Base-by-base conservation (phyloP, 2,888 invertebrate species). In the Xestoiulus laeticollis region DNA sequence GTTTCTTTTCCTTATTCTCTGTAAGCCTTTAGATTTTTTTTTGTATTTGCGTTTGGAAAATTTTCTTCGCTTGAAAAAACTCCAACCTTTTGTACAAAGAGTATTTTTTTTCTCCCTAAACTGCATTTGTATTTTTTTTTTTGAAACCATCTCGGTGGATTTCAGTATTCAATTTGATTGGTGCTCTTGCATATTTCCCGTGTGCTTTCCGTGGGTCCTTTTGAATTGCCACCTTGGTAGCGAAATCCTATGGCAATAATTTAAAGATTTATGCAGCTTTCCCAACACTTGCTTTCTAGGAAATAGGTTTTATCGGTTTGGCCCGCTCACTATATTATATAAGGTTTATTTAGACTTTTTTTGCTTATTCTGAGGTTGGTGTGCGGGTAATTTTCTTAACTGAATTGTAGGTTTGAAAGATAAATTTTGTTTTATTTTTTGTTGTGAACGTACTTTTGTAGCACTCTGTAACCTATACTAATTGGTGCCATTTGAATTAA, bases 251-350 rank as follows among this genome's bases (percentile, higher is more conserved):
- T 78, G 78, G 78, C 78, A 78, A 78, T 78, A 78, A 78, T 78
- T 78, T 78, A 78, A 78, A 78, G 78, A 78, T 78, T 78, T 78
- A 78, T 78, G 78, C 78, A 78, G 78, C 78, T 78, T 78, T 78
- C 78, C 78, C 22, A 14, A 22, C 78, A 78, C 78, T 78, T 78
- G 78, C 78, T 78, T 78, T 78, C 78, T 78, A 78, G 78, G 78
- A 78, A 78, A 78, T 78, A 78, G 78, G 78, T 78, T 78, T 78
- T 78, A 78, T 78, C 78, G 78, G 78, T 78, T 78, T 78, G 78
- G 78, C 78, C 78, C 30, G 78, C 78, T 78, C 78, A 22, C 6
- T 22, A 26, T 78, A 78, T 78, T 78, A 78, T 68, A 68, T 78
- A 30, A 78, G 30, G 26, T 78, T 78, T 78, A 78, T 78, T 78